A percentile compares a stretch with the other conserved stretches of the same genome.
These are phyloP conservation scores for Idaea aversata DNA, from an alignment of 2,888 invertebrate genomes.

Conservation along the genomic window DNA sequence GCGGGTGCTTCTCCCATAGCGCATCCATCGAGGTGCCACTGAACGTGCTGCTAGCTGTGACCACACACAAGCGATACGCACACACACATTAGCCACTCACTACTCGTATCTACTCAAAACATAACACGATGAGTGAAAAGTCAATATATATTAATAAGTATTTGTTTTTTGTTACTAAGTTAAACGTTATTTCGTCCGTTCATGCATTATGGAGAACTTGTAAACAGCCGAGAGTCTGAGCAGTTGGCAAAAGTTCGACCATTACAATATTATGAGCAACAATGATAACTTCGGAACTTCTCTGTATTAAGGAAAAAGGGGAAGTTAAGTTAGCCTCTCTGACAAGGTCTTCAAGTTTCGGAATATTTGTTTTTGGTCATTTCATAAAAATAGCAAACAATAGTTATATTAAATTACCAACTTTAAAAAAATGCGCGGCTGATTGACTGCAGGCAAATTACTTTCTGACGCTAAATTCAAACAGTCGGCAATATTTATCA, in stretches of 20 bases:
- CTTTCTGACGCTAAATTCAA: conserved; percentile 27
- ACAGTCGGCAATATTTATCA: too few relatives aligned
- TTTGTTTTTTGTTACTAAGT: not conserved
- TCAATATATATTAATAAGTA: not conserved
- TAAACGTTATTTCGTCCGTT: conserved; percentile 1
- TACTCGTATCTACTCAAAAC: not conserved
- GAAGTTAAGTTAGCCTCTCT: not conserved
- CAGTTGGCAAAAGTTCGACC: not conserved
- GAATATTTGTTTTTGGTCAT: not conserved
- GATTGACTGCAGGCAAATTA: conserved; percentile 57
- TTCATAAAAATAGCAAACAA: conserved; percentile 46
- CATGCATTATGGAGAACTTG: conserved; percentile 3
- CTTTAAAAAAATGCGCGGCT: conserved; percentile 58
- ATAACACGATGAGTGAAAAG: not conserved
- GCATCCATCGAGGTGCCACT: conserved; percentile 85
- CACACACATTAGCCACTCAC: conserved; percentile 73
- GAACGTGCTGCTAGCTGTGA: conserved; percentile 79
- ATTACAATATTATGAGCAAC: conserved; percentile 3
- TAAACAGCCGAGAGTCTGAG: not conserved
- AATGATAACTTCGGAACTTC: not conserved
- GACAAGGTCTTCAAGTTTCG: conserved; percentile 1
- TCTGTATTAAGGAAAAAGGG: not conserved
- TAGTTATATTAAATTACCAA: conserved; percentile 49
- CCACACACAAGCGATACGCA: conserved; percentile 73
- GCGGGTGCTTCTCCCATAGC: conserved; percentile 86